Conservation (phyloP, 2,797 vertebrate species). For the Holocentrus rufus region DNA sequence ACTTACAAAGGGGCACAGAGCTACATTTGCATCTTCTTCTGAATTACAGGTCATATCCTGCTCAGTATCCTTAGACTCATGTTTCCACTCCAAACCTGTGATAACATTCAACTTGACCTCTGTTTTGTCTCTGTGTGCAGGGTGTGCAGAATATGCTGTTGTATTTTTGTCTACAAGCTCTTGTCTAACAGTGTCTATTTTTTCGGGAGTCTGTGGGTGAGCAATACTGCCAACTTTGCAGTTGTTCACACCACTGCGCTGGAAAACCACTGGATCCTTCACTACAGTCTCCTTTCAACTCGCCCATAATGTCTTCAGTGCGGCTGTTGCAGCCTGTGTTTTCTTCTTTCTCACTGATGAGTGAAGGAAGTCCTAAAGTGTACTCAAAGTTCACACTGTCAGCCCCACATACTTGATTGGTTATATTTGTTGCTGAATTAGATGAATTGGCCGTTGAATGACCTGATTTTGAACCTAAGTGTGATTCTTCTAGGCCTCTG, state of each 20-base stretch:
- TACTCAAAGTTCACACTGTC: constrained; percentile 13
- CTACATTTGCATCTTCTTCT: constrained; percentile 17
- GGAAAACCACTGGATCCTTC: not conserved
- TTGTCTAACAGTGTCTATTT: not conserved
- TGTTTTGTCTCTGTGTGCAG: constrained; percentile 4
- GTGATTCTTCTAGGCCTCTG: constrained; percentile 16
- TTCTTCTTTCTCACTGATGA: constrained; percentile 15
- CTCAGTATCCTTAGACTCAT: constrained; percentile 14
- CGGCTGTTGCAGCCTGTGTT: constrained; percentile 3
- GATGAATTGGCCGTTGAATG: not conserved
- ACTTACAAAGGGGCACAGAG: not conserved
- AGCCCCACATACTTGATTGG: constrained; percentile 3
- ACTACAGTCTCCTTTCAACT: not conserved
- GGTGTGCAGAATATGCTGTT: not conserved
- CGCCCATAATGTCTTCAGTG: constrained; percentile 5
- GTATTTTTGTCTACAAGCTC: constrained; percentile 13
- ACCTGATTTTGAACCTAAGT: not conserved
- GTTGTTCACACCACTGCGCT: constrained; percentile 17
- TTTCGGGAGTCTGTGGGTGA: constrained; percentile 21
- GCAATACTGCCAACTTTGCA: not conserved
- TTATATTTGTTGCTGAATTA: not conserved
- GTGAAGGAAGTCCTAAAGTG: constrained; percentile 12
- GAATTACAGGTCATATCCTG: constrained; percentile 27
- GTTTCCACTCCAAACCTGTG: constrained; percentile 8
- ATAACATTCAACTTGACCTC: constrained; percentile 21